Percentiles rank a stretch among this genome's conserved stretches.
phyloP scores from a whole-genome alignment of 2,113 vertebrate genomes.

The Colaptes auratus region DNA sequence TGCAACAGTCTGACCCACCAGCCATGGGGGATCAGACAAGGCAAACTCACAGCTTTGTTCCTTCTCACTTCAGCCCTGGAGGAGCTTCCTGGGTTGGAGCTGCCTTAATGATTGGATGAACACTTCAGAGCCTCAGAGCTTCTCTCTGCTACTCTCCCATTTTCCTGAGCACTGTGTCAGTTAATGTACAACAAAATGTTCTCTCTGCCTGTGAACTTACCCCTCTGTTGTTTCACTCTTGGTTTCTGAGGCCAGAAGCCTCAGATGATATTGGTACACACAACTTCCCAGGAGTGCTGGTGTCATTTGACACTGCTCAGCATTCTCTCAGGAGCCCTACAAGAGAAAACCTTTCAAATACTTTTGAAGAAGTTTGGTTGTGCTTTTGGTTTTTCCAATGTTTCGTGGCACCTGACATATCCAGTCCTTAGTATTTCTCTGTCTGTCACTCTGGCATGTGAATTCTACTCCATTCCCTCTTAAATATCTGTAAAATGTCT shows the following conservation, averaged over 20 bases:
- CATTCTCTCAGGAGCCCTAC: not conserved
- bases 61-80: not conserved
- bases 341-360: not conserved
- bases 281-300: not conserved
- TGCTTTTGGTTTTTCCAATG: not conserved
- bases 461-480: not conserved
- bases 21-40: not conserved
- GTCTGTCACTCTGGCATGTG: not conserved
- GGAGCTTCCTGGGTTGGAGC: not conserved
- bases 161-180: not conserved
- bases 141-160: not conserved
- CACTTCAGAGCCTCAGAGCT: not conserved
- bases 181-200: not conserved
- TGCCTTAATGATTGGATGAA: not conserved
- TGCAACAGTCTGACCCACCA: not conserved
- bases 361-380: not conserved
- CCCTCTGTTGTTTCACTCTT: not conserved
- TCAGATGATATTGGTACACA: not conserved
- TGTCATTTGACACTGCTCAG: not conserved
- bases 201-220: not conserved
- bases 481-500: not conserved
- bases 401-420: not conserved
- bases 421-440: no score
- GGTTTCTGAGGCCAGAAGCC: not conserved
- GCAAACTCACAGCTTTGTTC: not conserved